Conservation (phyloP, 2,888 invertebrate species). For the Physocephala rufipes region DNA sequence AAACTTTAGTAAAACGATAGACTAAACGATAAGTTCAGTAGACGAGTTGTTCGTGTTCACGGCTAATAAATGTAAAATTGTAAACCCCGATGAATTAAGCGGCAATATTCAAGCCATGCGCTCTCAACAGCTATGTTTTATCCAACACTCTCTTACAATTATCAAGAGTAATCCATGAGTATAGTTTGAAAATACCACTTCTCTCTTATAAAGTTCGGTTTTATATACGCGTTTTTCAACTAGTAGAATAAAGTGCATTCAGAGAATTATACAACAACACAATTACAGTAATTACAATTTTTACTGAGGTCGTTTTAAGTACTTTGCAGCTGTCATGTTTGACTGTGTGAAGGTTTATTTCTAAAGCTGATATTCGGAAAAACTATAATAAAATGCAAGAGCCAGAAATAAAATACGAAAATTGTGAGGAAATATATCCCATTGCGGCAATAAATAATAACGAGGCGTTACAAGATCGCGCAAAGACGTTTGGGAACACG, state of each 20-base stretch:
- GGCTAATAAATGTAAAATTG: too few species aligned
- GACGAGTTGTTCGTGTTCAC: too few species aligned
- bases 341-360: background rate
- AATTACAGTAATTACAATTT: slow-evolving; percentile 23
- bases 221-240: too few species aligned
- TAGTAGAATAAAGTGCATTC: background rate
- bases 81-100: too few species aligned
- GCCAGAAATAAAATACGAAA: slow-evolving; percentile 46
- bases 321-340: background rate
- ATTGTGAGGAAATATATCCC: slow-evolving; percentile 44
- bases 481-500: background rate
- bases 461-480: background rate
- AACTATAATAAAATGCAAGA: slow-evolving; percentile 35
- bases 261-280: background rate
- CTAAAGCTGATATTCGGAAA: background rate
- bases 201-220: too few species aligned
- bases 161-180: too few species aligned
- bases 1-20: too few species aligned
- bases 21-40: too few species aligned
- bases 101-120: too few species aligned
- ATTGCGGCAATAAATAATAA: slow-evolving; percentile 20
- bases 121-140: too few species aligned
- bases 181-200: too few species aligned
- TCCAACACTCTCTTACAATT: too few species aligned
- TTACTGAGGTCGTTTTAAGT: slow-evolving; percentile 11